phyloP scores from a whole-genome alignment of 2,113 vertebrate species.

The Sciurus niger region DNA sequence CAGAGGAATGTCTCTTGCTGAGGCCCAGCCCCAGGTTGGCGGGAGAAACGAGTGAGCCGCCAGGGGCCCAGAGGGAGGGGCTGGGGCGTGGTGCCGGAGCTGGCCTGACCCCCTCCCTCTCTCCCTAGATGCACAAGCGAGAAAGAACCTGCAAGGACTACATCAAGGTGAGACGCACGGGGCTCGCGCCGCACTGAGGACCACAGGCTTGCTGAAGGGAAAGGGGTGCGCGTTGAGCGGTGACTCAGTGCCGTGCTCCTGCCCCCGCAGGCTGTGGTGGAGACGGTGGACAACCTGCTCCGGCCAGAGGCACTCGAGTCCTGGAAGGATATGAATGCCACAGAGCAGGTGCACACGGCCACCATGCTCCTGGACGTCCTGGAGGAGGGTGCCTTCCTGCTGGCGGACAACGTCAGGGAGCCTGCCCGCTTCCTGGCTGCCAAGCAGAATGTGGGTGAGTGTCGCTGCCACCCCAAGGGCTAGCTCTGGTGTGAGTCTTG shows the following conservation, averaged over 20 bases:
- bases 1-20: background rate
- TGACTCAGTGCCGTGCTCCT: background rate
- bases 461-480: rapidly evolving
- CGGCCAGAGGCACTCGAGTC: conserved; percentile 93
- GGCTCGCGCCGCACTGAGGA: rapidly evolving
- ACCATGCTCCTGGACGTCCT: conserved; percentile 96
- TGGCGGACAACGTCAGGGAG: conserved; percentile 97
- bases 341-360: conserved; percentile 95
- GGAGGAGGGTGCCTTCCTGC: conserved; percentile 95
- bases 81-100: rapidly evolving
- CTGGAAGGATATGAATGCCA: conserved; percentile 97
- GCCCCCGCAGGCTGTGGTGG: conserved; percentile 92
- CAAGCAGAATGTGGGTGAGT: conserved; percentile 94
- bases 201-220: background rate
- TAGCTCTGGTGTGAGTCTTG: background rate
- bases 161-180: conserved; percentile 91
- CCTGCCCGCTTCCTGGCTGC: conserved; percentile 92
- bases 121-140: conserved; percentile 94
- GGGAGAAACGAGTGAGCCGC: background rate
- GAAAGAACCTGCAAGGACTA: conserved; percentile 96
- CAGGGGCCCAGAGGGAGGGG: background rate
- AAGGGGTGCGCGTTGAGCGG: background rate
- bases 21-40: background rate
- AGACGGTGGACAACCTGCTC: conserved; percentile 95
- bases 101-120: background rate